phyloP scores from a whole-genome alignment of 2,113 vertebrate genomes.

The Tauraco erythrolophus region DNA sequence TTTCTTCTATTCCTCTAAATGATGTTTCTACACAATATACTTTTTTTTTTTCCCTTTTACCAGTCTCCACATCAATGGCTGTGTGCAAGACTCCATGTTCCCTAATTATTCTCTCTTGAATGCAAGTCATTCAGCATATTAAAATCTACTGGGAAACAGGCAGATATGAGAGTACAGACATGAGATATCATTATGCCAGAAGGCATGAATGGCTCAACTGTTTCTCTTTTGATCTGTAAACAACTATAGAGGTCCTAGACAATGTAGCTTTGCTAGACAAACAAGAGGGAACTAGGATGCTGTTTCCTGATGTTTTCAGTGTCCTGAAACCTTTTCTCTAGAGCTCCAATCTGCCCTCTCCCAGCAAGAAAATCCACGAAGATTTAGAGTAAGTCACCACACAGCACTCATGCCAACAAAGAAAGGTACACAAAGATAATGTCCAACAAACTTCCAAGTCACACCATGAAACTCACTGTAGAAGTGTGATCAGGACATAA shows the following conservation, averaged over 20 bases:
- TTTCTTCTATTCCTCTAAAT: background rate
- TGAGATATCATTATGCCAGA: background rate
- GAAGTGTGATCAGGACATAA: background rate
- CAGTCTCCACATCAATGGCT: background rate
- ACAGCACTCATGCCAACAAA: background rate
- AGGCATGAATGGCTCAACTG: background rate
- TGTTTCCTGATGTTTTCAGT: background rate
- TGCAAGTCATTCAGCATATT: background rate
- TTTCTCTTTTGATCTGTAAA: constrained; percentile 16
- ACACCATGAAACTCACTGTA: background rate
- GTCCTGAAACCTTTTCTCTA: background rate
- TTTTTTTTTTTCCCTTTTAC: background rate
- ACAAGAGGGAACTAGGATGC: background rate
- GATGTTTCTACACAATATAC: background rate
- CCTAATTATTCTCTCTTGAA: background rate
- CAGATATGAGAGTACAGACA: background rate
- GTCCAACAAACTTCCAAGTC: background rate
- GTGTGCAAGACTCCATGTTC: background rate
- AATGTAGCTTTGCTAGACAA: background rate
- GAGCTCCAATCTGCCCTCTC: background rate
- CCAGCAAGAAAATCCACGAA: background rate
- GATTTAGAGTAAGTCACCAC: background rate
- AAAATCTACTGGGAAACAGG: background rate
- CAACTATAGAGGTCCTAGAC: background rate
- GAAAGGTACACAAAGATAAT: background rate